These are phyloP conservation scores for Conomelus anceps DNA, from an alignment of 2,888 invertebrate species.

Conservation along the genomic window DNA sequence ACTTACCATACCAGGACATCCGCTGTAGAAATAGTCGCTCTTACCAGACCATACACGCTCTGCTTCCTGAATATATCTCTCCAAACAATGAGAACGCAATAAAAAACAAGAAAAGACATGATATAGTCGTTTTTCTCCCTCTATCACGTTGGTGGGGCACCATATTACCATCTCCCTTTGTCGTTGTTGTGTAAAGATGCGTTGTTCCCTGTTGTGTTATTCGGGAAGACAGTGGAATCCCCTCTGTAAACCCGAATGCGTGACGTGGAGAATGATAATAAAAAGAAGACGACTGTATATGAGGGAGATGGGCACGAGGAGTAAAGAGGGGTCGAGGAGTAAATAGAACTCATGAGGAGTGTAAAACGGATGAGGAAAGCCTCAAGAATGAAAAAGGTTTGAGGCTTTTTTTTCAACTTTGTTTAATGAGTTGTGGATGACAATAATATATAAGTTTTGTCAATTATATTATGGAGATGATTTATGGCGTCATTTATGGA, in stretches of 20 bases:
- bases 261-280: background rate
- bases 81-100: background rate
- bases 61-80: background rate
- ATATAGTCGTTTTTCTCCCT: background rate
- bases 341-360: no score
- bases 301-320: background rate
- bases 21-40: background rate
- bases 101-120: background rate
- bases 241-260: background rate
- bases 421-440: no score
- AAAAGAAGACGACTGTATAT: background rate
- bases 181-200: background rate
- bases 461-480: no score
- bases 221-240: background rate
- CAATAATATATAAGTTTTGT: no score
- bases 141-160: background rate
- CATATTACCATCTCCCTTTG: background rate
- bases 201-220: background rate
- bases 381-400: no score
- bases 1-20: background rate
- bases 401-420: no score
- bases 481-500: no score
- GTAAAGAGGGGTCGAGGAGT: background rate
- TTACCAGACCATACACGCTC: background rate
- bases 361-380: no score